Conservation (phyloP, 1,140 invertebrate genomes). For the Eufriesea mexicana region DNA sequence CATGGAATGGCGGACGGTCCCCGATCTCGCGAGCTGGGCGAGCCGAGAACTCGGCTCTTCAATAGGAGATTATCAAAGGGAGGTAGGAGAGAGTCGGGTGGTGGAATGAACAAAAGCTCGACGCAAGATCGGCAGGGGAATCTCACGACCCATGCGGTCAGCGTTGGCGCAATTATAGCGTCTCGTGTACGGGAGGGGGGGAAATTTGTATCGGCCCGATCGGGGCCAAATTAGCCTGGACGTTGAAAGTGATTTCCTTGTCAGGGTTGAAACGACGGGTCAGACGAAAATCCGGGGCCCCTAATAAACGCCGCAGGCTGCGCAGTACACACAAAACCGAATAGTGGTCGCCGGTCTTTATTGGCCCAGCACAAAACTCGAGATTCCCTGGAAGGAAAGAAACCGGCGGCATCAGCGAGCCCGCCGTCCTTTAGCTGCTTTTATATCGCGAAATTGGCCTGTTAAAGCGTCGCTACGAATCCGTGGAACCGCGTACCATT, state of each 20-base stretch:
- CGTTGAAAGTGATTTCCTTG: constrained; percentile 66
- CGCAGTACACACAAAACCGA: constrained; percentile 33
- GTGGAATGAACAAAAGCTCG: neutral
- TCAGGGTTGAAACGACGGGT: constrained; percentile 63
- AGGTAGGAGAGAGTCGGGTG: too few species aligned
- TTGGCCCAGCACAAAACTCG: constrained; percentile 57
- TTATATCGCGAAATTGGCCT: constrained; percentile 75
- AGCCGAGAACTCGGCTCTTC: too few species aligned
- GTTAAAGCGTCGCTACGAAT: constrained; percentile 74
- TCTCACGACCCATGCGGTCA: constrained; percentile 22
- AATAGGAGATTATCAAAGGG: too few species aligned
- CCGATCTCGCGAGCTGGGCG: too few species aligned
- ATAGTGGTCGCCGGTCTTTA: constrained; percentile 61
- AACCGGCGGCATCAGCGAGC: constrained; percentile 54
- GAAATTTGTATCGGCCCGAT: constrained; percentile 49
- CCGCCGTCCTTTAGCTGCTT: constrained; percentile 47
- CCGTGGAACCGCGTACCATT: constrained; percentile 49
- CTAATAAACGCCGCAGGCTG: constrained; percentile 64
- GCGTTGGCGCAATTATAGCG: constrained; percentile 35
- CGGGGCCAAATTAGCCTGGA: constrained; percentile 46
- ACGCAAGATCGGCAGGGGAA: neutral
- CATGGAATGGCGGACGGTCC: too few species aligned
- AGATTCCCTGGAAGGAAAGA: constrained; percentile 58
- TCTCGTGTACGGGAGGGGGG: neutral
- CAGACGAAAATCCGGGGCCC: constrained; percentile 63